phyloP scores from a whole-genome alignment of 1,140 invertebrate genomes.

The Leptopilina clavipes region DNA sequence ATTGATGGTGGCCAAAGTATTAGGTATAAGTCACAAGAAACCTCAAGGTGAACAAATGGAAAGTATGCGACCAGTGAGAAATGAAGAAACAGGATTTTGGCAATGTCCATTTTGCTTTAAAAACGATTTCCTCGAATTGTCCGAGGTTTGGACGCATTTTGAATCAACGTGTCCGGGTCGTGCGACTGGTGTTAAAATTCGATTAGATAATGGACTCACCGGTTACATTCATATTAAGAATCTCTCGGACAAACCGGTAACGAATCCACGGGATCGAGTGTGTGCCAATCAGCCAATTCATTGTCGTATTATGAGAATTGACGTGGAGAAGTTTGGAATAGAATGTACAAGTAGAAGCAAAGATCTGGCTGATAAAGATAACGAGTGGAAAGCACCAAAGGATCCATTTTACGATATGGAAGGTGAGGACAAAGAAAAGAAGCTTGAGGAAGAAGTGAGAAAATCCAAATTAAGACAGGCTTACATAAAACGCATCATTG shows the following conservation, averaged over 20 bases:
- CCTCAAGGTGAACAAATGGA: conserved; percentile 95
- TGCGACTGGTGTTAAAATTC: conserved; percentile 91
- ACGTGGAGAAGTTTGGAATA: conserved; percentile 94
- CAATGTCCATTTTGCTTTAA: conserved; percentile 98
- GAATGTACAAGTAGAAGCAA: conserved; percentile 96
- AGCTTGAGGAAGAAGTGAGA: conserved; percentile 87
- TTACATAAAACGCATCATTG: conserved; percentile 96
- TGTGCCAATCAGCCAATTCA: conserved; percentile 91
- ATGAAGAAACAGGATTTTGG: conserved; percentile 96
- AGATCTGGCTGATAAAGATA: conserved; percentile 93
- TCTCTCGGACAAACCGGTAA: conserved; percentile 94
- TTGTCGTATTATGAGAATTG: conserved; percentile 95
- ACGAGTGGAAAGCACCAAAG: conserved; percentile 90
- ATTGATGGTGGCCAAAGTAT: conserved; percentile 85
- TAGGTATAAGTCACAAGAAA: conserved; percentile 87
- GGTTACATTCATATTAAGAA: conserved; percentile 98
- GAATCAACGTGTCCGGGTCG: conserved; percentile 97
- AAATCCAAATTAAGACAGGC: conserved; percentile 86
- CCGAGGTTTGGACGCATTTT: conserved; percentile 99
- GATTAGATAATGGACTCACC: conserved; percentile 94
- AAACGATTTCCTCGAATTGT: conserved; percentile 95
- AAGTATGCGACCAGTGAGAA: conserved; percentile 94
- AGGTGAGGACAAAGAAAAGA: conserved; percentile 85
- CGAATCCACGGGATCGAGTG: conserved; percentile 94
- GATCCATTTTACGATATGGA: conserved; percentile 96